Evolutionary conservation across 2,888 invertebrate genomes (phyloP).

Genomic region (Leptinotarsa rubiginosa): DNA sequence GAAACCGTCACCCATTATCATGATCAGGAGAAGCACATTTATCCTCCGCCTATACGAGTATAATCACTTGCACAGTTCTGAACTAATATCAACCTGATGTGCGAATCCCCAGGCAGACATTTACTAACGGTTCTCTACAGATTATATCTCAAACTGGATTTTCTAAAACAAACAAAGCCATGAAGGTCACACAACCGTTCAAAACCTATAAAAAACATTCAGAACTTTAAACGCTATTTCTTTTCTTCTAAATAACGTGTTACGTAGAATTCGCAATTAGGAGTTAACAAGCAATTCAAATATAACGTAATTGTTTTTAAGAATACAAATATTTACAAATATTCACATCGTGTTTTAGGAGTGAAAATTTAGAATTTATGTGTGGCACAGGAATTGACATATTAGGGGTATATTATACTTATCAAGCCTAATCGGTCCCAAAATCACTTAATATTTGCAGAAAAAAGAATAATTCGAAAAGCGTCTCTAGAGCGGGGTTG

Average conservation of each 20-base stretch:
- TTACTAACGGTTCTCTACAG: not conserved
- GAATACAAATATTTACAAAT: not conserved
- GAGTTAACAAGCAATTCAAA: constrained; percentile 10
- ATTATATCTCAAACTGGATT: not conserved
- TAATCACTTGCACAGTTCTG: not conserved
- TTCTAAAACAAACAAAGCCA: not conserved
- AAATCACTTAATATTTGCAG: too few relatives aligned
- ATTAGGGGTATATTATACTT: too few relatives aligned
- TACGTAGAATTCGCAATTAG: constrained; percentile 6
- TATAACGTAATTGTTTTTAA: not conserved
- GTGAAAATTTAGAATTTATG: not conserved
- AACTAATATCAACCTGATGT: not conserved
- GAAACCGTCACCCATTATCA: not conserved
- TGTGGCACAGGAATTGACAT: not conserved
- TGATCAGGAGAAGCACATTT: not conserved
- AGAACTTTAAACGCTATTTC: not conserved
- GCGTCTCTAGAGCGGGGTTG: too few relatives aligned
- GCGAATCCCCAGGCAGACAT: not conserved
- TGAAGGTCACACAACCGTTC: constrained; percentile 6
- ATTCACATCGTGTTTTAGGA: not conserved
- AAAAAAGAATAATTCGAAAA: too few relatives aligned
- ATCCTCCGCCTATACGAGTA: not conserved
- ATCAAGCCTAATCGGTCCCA: too few relatives aligned
- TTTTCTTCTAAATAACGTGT: not conserved
- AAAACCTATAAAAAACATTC: not conserved